Base-by-base conservation (phyloP, 1,140 invertebrate species). In the Chymomyza costata region DNA sequence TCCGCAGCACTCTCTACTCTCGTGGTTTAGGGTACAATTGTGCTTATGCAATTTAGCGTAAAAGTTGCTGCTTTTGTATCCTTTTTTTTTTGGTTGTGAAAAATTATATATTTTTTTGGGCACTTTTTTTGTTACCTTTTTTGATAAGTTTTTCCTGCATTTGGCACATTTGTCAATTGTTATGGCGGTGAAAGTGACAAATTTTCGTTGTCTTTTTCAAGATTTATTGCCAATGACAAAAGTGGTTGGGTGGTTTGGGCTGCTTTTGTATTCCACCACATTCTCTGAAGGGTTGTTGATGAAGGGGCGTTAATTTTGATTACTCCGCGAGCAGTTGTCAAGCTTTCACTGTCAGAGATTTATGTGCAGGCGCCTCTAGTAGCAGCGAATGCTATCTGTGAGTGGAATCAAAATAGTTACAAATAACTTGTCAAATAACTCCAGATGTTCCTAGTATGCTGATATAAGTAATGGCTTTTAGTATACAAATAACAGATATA, bases 41-140 rank as follows among this genome's bases (percentile, higher is more conserved):
- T 78, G 34, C 60, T 17, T 51, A 45, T 31, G 40, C 73, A 78
- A 78, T 78, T 80, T 78, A 78, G 48, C 74, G 73, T 78, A 55
- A 73, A 80, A 67, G 43, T 67, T 55, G 46, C n/a, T 39, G 34
- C 38, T 28, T 21, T 17, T 18, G 56, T 46, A 35, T 51, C 56
- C 18, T 21, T 52, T 35, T 50, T 15, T 54, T 46, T 65, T 57
- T 37, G 7, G 30, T 50, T 73, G 35, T 63, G 30, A 39, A 18
- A 32, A 47, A 19, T 49, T 64, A 5, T 21, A 34, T 58, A 50
- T 53, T 53, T 51, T 56, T 56, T 41, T 41, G 37, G n/a, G 1
- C 30, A 2, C 21, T n/a, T 38, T 54, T 63, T 62, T 15, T 30
- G 7, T 40, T 71, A n/a, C n/a, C n/a, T n/a, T 57, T 55, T 25